These are phyloP conservation scores for Macrobrachium nipponense DNA, from an alignment of 1,140 invertebrate species.

Conservation along the genomic window DNA sequence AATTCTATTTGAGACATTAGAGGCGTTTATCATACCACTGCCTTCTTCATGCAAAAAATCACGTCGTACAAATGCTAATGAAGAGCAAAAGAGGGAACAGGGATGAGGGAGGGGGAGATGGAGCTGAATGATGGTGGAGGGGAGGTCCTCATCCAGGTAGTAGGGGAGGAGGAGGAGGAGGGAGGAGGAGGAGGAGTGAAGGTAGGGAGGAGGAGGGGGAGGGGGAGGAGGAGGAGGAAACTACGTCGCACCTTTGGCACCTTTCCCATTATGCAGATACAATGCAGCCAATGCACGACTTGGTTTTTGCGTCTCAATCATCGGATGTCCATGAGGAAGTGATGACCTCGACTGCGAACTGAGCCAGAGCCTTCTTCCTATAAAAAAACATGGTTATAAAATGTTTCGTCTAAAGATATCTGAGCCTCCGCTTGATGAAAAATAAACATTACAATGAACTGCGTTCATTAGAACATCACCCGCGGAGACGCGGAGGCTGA, in stretches of 20 bases:
- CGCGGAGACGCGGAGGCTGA: background rate
- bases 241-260: slow-evolving; percentile 42
- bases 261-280: slow-evolving; percentile 51
- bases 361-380: background rate
- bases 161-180: background rate
- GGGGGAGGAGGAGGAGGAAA: background rate
- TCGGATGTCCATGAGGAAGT: background rate
- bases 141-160: background rate
- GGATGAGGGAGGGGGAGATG: background rate
- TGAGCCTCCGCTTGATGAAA: no score
- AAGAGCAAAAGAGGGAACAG: slow-evolving; percentile 11
- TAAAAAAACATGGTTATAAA: background rate
- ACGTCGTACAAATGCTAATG: slow-evolving; percentile 28
- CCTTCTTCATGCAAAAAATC: background rate
- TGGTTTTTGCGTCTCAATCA: slow-evolving; percentile 4
- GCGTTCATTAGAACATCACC: background rate
- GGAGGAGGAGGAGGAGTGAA: background rate
- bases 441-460: no score
- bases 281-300: slow-evolving; percentile 41
- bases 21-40: slow-evolving; percentile 10
- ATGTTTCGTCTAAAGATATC: no score
- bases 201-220: background rate
- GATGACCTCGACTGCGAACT: background rate
- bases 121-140: background rate
- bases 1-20: background rate